Evolutionary conservation across 2,113 vertebrate species (phyloP).

Genomic region (Cichladusa arquata): DNA sequence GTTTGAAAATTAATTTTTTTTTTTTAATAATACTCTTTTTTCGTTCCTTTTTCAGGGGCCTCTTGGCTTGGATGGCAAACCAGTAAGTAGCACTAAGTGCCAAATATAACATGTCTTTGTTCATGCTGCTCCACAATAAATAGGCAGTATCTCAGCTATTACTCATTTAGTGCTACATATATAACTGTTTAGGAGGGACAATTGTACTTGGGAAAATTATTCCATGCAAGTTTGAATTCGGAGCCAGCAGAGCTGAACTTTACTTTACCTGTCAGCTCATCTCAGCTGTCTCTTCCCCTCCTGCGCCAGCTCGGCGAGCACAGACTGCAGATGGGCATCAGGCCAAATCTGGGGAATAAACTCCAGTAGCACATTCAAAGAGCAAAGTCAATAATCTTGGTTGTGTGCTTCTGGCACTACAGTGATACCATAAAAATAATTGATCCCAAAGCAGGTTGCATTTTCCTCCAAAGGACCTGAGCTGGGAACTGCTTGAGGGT

Average conservation of each 20-base stretch:
- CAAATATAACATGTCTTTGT: background rate
- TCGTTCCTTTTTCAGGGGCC: conserved; percentile 81
- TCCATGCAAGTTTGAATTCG: background rate
- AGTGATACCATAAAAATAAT: background rate
- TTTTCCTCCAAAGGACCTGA: background rate
- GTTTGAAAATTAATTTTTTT: background rate
- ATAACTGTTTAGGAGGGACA: background rate
- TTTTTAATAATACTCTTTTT: background rate
- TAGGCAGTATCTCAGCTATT: background rate
- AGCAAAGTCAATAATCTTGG: background rate
- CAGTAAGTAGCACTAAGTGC: conserved; percentile 80
- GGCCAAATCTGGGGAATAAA: background rate
- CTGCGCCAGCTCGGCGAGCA: fast-evolving
- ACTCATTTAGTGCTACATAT: background rate
- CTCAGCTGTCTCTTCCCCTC: background rate
- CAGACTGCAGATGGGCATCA: background rate
- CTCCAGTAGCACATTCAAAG: background rate
- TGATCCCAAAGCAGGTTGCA: background rate
- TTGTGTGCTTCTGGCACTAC: background rate
- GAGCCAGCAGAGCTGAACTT: background rate
- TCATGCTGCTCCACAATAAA: background rate
- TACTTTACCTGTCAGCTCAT: background rate
- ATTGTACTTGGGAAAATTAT: background rate
- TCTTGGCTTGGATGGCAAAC: conserved; percentile 93
- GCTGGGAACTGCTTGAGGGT: background rate